Evolutionary conservation across 2,113 vertebrate genomes (phyloP), one percentile per base, ranked within the genome.

Genomic region (Fregetta grallaria): DNA sequence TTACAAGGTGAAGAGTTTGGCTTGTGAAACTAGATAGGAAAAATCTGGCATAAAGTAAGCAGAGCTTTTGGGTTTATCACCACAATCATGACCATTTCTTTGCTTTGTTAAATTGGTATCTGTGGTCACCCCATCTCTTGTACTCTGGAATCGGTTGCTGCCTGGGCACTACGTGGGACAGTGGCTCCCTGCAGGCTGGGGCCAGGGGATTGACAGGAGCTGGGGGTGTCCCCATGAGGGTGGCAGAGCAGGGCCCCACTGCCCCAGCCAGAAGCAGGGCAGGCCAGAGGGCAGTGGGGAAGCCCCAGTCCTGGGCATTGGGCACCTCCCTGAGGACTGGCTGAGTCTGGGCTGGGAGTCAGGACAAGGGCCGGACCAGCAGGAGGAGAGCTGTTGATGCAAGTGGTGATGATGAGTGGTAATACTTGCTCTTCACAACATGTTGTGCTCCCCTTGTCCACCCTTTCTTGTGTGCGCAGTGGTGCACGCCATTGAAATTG

Each of bases 391-490:
- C 21, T 74, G 20, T 30, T 76, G 30, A 36, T 61, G 47, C 8
- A 50, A 20, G 12, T 68, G 5, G 8, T 70, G n/a, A 45, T 26
- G 40, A n/a, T 16, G 53, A 63, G 29, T 59, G 44, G 25, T 44
- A 66, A 19, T 15, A 59, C 21, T 42, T 74, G 8, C 21, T 74
- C 61, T 67, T 74, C 44, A 21, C 20, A 45, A 4, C 3, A 9
- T 2, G 15, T 6, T 27, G 6, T 38, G 22, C 17, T 73, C 21
- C 10, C 2, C 21, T 76, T 80, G 38, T 13, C 30, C 3, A 11
- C 16, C 61, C 26, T 91, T 83, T 66, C 34, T 40, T 67, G 20
- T 0, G 0, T 21, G 13, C 0, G 0, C 36, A 45, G 20, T 23
- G 53, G 17, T n/a, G 18, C 3, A 9, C 2, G 3, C 21, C 25